phyloP scores from a whole-genome alignment of 2,797 vertebrate species.

The Pangasius macronema region DNA sequence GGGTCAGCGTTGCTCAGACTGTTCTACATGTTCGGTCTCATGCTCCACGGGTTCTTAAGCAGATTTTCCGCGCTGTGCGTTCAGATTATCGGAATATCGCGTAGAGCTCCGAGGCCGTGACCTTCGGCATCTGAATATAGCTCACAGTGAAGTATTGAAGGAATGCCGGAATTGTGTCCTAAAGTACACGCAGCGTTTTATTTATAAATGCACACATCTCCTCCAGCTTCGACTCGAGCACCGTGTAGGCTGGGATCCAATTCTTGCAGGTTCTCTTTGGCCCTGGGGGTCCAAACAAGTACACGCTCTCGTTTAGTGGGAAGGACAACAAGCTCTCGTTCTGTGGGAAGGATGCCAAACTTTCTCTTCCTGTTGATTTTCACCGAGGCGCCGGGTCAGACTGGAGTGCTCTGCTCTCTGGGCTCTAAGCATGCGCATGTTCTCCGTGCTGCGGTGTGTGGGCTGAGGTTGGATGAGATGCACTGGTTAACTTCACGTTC shows the following conservation, averaged over 20 bases:
- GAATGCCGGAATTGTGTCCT: background rate
- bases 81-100: background rate
- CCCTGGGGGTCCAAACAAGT: background rate
- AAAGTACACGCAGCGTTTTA: background rate
- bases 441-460: conserved; percentile 13
- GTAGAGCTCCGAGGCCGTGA: background rate
- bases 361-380: conserved; percentile 16
- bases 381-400: conserved; percentile 12
- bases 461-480: conserved; percentile 22
- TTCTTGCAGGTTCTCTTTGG: background rate
- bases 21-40: background rate
- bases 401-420: conserved; percentile 4
- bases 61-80: background rate
- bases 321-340: conserved; percentile 19
- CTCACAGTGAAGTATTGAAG: background rate
- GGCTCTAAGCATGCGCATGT: background rate
- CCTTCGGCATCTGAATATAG: background rate
- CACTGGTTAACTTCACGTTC: background rate
- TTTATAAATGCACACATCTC: conserved; percentile 17
- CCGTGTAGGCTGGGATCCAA: background rate
- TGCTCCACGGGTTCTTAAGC: background rate
- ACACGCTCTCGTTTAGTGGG: conserved; percentile 28
- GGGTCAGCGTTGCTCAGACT: background rate
- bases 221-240: background rate
- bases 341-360: conserved; percentile 10